Base-by-base conservation (phyloP, 2,888 invertebrate genomes). In the Taphrorychus bicolor region DNA sequence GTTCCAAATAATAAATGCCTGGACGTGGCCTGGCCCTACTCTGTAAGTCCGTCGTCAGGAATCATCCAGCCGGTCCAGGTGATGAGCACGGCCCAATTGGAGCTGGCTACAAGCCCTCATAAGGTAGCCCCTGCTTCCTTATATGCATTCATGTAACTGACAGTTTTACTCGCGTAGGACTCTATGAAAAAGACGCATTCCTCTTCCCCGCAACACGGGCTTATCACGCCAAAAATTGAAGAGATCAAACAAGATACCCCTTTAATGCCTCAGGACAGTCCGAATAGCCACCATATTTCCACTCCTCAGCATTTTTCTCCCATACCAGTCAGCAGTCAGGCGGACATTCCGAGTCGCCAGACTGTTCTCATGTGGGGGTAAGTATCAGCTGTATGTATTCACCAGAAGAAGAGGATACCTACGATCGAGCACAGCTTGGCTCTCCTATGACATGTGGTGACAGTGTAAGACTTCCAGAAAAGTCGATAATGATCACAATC, bases 291-390 rank as follows among this genome's bases (percentile, higher is more conserved):
- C 57, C 68, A 74, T 57, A 72, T 76, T 1, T 75, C 74, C n/a
- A 76, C 78, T 0, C 76, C 80, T 0, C 80, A 80, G 68, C 82
- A 82, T 73, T 82, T 80, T 71, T 81, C 82, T 4, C 82, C 82
- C 0, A 80, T 80, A 5, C 77, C 78, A 9, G 59, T 66, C 4
- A 65, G 51, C 19, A 66, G 22, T 66, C 77, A 56, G 69, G 73
- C 83, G 11, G 83, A 87, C 60, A 89, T 88, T 72, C 90, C 92
- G 0, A 71, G 96, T 0, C 66, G 96, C 49, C 95, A 96, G 82
- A 96, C 95, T 9, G 96, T 95, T 59, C 87, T 96, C 48, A 95
- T 96, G 95, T 96, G 95, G 95, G 95, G 95, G 70, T 70, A 54
- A 59, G 66, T 66, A 49, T 24, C 11, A n/a, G n/a, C n/a, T n/a